Conservation (phyloP, 2,113 vertebrate genomes). For the Polypterus bichir region DNA sequence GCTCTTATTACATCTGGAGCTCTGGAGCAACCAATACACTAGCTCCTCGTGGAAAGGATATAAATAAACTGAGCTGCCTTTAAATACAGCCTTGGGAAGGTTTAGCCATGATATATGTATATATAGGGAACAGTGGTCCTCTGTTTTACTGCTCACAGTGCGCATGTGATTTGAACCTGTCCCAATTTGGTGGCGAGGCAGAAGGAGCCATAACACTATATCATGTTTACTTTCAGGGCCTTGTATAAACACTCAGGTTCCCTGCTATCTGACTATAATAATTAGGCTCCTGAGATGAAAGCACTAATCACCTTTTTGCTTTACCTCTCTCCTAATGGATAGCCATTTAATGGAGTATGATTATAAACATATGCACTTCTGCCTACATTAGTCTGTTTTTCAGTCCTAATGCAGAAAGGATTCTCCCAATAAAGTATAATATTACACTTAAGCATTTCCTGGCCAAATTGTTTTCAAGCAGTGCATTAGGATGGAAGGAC, state of each 20-base stretch:
- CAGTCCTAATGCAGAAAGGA: not conserved
- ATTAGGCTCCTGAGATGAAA: slow-evolving; percentile 15
- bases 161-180: not conserved
- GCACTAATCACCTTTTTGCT: slow-evolving; percentile 14
- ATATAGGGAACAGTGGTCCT: too few relatives aligned
- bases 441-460: not conserved
- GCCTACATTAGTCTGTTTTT: not conserved
- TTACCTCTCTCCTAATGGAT: slow-evolving; percentile 16
- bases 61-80: too few relatives aligned
- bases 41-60: too few relatives aligned
- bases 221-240: not conserved
- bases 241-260: slow-evolving; percentile 4
- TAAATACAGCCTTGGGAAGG: too few relatives aligned
- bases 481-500: not conserved
- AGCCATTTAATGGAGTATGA: slow-evolving; percentile 11
- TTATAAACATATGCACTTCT: slow-evolving; percentile 22
- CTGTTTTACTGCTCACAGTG: too few relatives aligned
- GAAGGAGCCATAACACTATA: not conserved
- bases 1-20: slow-evolving; percentile 23
- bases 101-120: too few relatives aligned
- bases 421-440: not conserved
- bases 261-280: slow-evolving; percentile 11
- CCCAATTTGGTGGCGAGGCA: not conserved
- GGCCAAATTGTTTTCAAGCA: not conserved
- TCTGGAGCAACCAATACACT: too few relatives aligned